Conservation (phyloP, 1,140 invertebrate species). For the Aphaenogaster ashmeadi region DNA sequence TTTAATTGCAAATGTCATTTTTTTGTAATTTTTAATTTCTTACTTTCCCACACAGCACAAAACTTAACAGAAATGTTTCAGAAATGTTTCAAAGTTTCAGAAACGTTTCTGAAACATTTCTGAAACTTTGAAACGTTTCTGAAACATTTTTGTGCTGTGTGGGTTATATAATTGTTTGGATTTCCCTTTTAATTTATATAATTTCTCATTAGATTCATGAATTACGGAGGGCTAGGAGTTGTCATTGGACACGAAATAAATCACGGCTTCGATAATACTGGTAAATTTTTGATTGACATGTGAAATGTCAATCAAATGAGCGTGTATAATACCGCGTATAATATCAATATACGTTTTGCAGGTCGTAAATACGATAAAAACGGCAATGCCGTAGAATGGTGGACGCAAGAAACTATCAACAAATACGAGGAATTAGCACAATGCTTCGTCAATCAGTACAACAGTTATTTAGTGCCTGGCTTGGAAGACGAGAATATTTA, state of each 20-base stretch:
- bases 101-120: no score
- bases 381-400: conserved; percentile 23
- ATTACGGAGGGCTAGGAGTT: conserved; percentile 1
- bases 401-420: not conserved
- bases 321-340: not conserved
- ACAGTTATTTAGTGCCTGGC: not conserved
- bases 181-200: conserved; percentile 2
- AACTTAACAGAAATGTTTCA: no score
- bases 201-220: conserved; percentile 7
- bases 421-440: not conserved
- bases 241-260: conserved; percentile 14
- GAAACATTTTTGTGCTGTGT: no score
- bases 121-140: no score
- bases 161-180: not conserved
- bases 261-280: not conserved
- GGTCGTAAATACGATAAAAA: conserved; percentile 19
- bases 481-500: not conserved
- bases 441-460: conserved; percentile 27
- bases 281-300: not conserved
- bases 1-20: not conserved
- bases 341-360: not conserved
- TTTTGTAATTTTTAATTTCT: not conserved
- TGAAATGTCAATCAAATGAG: not conserved
- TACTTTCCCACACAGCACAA: no score
- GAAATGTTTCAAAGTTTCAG: no score